Evolutionary conservation across 2,797 vertebrate species (phyloP), one percentile per base, ranked within the genome.

Genomic region (Microtus agrestis): DNA sequence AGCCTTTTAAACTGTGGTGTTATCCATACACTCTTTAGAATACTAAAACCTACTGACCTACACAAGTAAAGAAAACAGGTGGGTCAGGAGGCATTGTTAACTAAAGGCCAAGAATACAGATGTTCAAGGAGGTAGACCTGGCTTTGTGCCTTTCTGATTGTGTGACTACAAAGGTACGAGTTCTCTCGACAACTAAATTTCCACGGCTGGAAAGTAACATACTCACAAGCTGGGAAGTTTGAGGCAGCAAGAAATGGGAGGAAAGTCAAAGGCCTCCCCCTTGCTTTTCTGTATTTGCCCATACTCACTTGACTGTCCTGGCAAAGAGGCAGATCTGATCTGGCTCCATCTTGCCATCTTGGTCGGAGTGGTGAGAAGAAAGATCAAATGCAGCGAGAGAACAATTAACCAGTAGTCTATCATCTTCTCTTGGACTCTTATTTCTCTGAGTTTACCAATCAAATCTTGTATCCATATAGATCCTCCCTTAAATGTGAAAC

Each of bases 401-500:
- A 43, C 67, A 91, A 25, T 73, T 51, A 56, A 19, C 46, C 34
- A 85, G 61, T 46, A 46, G 40, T 1, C 5, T 80, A 27, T 78
- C 82, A 56, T 17, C 14, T 89, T 96, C 77, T 46, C 59, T 80
- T 67, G 65, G 23, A 29, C 21, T 54, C 84, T n/a, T 80, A 87
- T 84, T 81, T 93, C 34, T 21, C 40, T 85, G 46, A 85, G 8
- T 92, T 89, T 87, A 40, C 63, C 67, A 71, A 1, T 46, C 40
- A 34, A 89, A 21, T 29, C 29, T 86, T 12, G 25, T 76, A 27
- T 77, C 25, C 37, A 3, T 77, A 80, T 15, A 89, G 37, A 1
- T 31, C 4, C 6, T 1, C 56, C 23, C 37, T 51, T 85, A 94
- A 73, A 87, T 93, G 34, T 81, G 54, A 93, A 96, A 94, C 74